Conservation (phyloP, 2,113 vertebrate genomes). For the Macrotus californicus region DNA sequence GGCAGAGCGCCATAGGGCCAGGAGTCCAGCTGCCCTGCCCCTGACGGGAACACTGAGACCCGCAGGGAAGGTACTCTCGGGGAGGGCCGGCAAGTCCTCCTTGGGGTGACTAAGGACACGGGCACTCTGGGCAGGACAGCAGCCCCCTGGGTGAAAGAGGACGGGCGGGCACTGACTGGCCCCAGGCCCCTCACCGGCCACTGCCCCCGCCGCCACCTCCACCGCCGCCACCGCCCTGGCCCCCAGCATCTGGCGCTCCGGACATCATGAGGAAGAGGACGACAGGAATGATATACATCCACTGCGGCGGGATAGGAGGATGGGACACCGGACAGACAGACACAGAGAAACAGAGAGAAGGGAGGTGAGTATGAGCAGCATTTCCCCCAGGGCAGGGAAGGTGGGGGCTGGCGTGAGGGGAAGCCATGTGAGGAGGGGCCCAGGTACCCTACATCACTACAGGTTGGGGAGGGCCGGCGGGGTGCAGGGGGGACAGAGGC, state of each 20-base stretch:
- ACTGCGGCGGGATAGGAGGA: conserved; percentile 75
- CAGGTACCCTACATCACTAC: conserved; percentile 55
- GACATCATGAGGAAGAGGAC: conserved; percentile 97
- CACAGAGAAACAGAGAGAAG: background rate
- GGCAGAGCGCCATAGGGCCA: background rate
- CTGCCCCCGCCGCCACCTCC: conserved; percentile 81
- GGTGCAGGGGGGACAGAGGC: background rate
- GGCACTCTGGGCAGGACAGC: background rate
- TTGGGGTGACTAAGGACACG: background rate
- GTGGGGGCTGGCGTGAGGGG: background rate
- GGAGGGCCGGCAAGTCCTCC: background rate
- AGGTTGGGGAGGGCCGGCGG: background rate
- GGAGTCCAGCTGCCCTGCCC: background rate
- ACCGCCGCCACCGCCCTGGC: conserved; percentile 85
- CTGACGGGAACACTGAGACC: background rate
- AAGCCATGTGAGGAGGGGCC: background rate
- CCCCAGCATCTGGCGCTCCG: conserved; percentile 90
- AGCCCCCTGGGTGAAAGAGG: too few relatives aligned
- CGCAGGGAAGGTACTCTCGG: background rate
- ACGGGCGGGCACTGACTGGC: fast-evolving
- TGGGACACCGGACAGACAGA: background rate
- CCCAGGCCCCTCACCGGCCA: conserved; percentile 51
- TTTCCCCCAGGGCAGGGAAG: background rate
- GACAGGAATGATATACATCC: conserved; percentile 96
- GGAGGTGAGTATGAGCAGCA: background rate